Evolutionary conservation across 2,888 invertebrate species (phyloP), one percentile per base, ranked within the genome.

Genomic region (Drosophila formosana): DNA sequence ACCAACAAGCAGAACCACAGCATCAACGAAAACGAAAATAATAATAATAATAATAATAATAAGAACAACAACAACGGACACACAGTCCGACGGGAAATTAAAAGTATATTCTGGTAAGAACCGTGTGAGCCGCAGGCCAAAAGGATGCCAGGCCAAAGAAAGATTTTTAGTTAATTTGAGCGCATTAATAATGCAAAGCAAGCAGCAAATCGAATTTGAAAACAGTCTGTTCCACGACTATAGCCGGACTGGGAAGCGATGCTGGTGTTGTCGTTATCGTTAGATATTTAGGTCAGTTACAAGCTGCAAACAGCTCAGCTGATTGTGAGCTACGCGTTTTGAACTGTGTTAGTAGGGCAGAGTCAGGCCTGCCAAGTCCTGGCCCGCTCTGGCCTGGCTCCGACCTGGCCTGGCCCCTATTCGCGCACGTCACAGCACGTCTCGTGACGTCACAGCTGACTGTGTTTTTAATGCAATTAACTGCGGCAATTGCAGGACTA

Each of bases 291-390:
- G 83, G 83, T 87, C 83, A 84, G 43, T 58, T 57, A 74, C 66
- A 50, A 70, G 66, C 74, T 66, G 78, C 70, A 49, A 23, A 64
- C 34, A 45, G 52, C 46, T 41, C 68, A 75, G 77, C 76, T 76
- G 76, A 32, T 45, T 25, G 55, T 4, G 43, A 13, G 46, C 45
- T 53, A 60, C 60, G 58, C 52, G 67, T 57, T 66, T 74, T 58
- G 46, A 86, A 88, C 62, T 88, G 79, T 88, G 85, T 88, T 85
- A 85, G 73, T 85, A 75, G 85, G 86, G 4, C 85, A 84, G 26
- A 66, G 79, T 61, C 66, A 50, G 72, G 30, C 32, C 25, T 23
- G 49, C 25, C 26, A 34, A 46, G 46, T 32, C 34, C 28, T 32
- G 55, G 25, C 34, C 50, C 43, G 60, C n/a, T 37, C 23, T 25